Evolutionary conservation across 2,888 invertebrate species (phyloP), one percentile per base, ranked within the genome.

Genomic region (Homarus gammarus): DNA sequence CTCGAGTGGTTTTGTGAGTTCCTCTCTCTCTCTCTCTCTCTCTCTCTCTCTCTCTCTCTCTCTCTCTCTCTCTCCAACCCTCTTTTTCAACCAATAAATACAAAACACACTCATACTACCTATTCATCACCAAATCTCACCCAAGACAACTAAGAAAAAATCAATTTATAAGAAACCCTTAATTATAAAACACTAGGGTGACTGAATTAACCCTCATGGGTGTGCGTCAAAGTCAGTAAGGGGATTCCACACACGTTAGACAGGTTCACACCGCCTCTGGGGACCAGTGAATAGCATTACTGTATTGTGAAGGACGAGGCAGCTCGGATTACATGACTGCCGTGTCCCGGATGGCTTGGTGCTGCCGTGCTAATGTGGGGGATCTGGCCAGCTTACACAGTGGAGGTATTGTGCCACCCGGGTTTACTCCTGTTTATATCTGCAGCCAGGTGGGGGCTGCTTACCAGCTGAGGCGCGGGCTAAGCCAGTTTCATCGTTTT

Each of bases 11-110:
- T 10, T 44, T 5, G 44, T 56, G 18, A 56, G 18, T 18, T 56
- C 8, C 44, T 5, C 8, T 44, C 12, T 44, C 12, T 44, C 44
- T 44, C 44, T 44, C 56, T 56, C 56, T 56, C 56, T 56, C 56
- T 56, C 56, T 56, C 56, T 56, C 56, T 56, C 56, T 56, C 56
- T 56, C 56, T 56, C 56, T 56, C 56, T 56, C 56, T 56, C 56
- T 56, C 56, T 56, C 56, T 56, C 56, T 56, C 56, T 56, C 56
- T 56, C 56, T 56, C 56, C 18, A 8, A 15, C 56, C 18, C 56
- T 56, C 56, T 56, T 18, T 8, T 10, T 44, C 44, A 8, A n/a
- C n/a, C n/a, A n/a, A n/a, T n/a, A n/a, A n/a, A n/a, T n/a, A n/a
- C n/a, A n/a, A n/a, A n/a, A n/a, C n/a, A n/a, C n/a, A n/a, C n/a